A percentile compares a stretch with the other conserved stretches of the same genome.
Conservation (phyloP, 2,113 vertebrate species). For the Pithys albifrons region DNA sequence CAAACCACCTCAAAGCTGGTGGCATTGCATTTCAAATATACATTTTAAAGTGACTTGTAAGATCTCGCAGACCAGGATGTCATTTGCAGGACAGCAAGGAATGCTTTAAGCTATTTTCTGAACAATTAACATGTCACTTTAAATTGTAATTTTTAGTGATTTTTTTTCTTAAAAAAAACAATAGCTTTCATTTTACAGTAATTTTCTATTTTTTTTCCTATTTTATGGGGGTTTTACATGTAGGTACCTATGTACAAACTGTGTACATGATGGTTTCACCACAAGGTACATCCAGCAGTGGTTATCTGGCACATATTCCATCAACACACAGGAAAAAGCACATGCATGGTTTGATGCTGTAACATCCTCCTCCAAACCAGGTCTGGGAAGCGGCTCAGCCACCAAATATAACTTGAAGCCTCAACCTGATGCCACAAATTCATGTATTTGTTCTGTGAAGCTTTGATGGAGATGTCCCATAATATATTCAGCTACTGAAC, state of each 20-base stretch:
- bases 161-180: not conserved
- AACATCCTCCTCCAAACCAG: not conserved
- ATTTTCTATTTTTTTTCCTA: not conserved
- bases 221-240: not conserved
- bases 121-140: not conserved
- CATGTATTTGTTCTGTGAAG: slow-evolving; percentile 23
- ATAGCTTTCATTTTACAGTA: not conserved
- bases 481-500: not conserved
- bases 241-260: not conserved
- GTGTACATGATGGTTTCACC: not conserved
- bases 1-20: not conserved
- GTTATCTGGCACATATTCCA: not conserved
- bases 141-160: not conserved
- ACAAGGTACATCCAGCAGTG: not conserved
- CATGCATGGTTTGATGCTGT: not conserved
- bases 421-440: not conserved
- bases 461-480: slow-evolving; percentile 14
- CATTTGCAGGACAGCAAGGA: not conserved
- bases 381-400: not conserved
- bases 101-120: not conserved
- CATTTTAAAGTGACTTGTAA: not conserved
- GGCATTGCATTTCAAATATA: not conserved
- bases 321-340: not conserved
- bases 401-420: not conserved
- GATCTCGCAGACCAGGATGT: not conserved